Evolutionary conservation across 2,888 invertebrate genomes (phyloP).

Genomic region (Andrena minutula): DNA sequence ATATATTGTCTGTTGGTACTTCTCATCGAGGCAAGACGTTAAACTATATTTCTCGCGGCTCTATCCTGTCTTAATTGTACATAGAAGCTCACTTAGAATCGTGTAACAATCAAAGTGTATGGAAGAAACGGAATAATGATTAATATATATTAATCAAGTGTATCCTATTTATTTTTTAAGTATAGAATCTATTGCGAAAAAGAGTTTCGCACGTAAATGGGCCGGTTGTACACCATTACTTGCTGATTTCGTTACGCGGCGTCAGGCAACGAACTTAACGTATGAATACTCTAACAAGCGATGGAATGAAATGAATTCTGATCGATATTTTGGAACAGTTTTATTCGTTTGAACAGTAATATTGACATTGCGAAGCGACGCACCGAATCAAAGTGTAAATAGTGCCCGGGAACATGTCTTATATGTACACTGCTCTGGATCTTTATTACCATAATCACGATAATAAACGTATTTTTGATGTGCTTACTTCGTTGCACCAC

Average conservation of each 20-base stretch:
- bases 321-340: slow-evolving; percentile 73
- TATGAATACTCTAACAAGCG: slow-evolving; percentile 14
- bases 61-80: slow-evolving; percentile 27
- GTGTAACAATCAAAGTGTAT: slow-evolving; percentile 31
- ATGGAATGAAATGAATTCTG: slow-evolving; percentile 49
- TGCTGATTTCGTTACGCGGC: background rate
- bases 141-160: slow-evolving; percentile 35
- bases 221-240: slow-evolving; percentile 20
- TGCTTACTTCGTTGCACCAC: slow-evolving; percentile 69
- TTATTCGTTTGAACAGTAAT: slow-evolving; percentile 73
- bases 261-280: slow-evolving; percentile 18
- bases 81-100: slow-evolving; percentile 24
- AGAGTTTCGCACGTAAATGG: slow-evolving; percentile 26
- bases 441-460: slow-evolving; percentile 69
- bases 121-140: slow-evolving; percentile 32
- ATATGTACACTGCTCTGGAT: slow-evolving; percentile 68
- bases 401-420: slow-evolving; percentile 63
- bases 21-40: slow-evolving; percentile 7
- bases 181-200: slow-evolving; percentile 26
- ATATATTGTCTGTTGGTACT: slow-evolving; percentile 15
- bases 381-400: slow-evolving; percentile 65
- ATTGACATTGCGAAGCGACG: slow-evolving; percentile 63
- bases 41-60: slow-evolving; percentile 32
- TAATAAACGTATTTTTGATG: slow-evolving; percentile 82
- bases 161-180: slow-evolving; percentile 44